These are phyloP conservation scores for Aegotheles bennettii DNA, from an alignment of 2,113 vertebrate species.

Conservation along the genomic window DNA sequence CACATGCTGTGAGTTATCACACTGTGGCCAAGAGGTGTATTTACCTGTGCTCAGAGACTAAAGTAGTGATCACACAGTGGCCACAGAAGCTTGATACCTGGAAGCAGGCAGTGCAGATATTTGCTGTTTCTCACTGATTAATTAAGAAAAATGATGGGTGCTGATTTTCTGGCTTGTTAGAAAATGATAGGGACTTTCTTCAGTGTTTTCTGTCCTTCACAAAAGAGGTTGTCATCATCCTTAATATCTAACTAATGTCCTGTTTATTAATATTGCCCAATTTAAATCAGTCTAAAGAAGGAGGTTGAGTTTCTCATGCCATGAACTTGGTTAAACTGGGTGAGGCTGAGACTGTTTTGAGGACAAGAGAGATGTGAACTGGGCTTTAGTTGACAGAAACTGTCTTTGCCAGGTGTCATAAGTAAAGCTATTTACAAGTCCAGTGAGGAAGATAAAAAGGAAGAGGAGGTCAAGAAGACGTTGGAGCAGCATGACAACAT, in stretches of 20 bases:
- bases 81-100: neutral
- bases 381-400: neutral
- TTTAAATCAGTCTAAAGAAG: neutral
- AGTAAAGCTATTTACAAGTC: conserved; percentile 97
- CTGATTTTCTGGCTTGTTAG: neutral
- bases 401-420: conserved; percentile 82
- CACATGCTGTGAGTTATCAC: neutral
- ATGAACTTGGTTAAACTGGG: neutral
- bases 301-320: neutral
- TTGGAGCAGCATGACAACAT: conserved; percentile 97
- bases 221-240: neutral
- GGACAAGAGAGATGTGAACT: neutral
- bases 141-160: neutral
- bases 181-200: neutral
- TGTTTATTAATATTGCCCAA: neutral
- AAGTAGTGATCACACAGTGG: fast-evolving
- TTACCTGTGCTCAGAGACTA: neutral
- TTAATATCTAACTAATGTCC: neutral
- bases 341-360: neutral
- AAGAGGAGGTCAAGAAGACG: conserved; percentile 97
- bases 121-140: neutral
- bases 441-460: conserved; percentile 96
- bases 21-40: neutral
- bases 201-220: neutral
- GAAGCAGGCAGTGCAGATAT: fast-evolving